phyloP scores from a whole-genome alignment of 2,113 vertebrate genomes.

The Barbus barbus region DNA sequence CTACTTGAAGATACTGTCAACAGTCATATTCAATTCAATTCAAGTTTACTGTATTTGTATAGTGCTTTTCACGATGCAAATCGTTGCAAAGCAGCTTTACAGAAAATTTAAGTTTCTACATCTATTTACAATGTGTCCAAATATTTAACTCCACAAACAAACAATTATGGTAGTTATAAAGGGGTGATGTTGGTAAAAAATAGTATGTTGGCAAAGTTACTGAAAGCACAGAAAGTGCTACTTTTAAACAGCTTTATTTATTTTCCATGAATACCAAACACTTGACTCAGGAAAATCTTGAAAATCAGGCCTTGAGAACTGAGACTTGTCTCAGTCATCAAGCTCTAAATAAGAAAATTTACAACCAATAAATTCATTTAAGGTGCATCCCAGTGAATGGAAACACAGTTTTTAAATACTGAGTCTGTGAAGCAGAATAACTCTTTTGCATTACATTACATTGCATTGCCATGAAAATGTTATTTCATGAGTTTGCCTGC shows the following conservation, averaged over 20 bases:
- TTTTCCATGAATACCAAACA: not conserved
- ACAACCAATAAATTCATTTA: not conserved
- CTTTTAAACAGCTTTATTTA: conserved; percentile 16
- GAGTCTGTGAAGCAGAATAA: too few species aligned
- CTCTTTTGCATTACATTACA: not conserved
- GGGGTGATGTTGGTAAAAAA: not conserved
- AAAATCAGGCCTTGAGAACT: not conserved
- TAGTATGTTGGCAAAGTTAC: not conserved
- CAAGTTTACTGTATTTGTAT: too few species aligned
- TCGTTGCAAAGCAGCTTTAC: too few species aligned
- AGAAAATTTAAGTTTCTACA: too few species aligned
- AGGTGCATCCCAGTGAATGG: not conserved
- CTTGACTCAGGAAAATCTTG: not conserved
- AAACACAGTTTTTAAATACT: not conserved
- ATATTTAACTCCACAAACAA: conserved; percentile 11
- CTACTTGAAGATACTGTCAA: not conserved
- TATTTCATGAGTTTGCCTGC: not conserved
- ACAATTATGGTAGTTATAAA: not conserved
- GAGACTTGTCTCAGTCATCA: not conserved
- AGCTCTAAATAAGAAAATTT: not conserved
- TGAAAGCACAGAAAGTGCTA: not conserved
- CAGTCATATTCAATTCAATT: too few species aligned
- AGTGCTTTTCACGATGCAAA: too few species aligned
- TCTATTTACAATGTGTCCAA: conserved; percentile 4
- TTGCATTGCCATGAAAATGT: not conserved